Base-by-base conservation (phyloP, 1,140 invertebrate species). In the Drosophila novamexicana region DNA sequence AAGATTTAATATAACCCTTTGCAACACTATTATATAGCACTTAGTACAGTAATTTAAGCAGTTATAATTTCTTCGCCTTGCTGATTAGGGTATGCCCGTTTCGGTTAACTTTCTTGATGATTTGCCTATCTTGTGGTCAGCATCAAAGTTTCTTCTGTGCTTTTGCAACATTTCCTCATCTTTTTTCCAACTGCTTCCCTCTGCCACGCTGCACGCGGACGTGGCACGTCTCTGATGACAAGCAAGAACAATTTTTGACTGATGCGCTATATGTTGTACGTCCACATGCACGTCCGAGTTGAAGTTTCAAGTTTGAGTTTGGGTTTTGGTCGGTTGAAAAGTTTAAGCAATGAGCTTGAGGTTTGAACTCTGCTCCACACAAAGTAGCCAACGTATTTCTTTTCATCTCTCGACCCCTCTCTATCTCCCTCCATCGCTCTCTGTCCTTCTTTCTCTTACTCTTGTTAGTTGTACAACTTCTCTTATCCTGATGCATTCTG, bases 161-260 rank as follows among this genome's bases (percentile, higher is more conserved):
- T 69, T 45, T 74, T 49, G 65, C 65, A 74, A 61, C 72, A 70
- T 75, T 75, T 70, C 42, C 72, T 75, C 72, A 52, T 64, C 50
- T 58, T 63, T 68, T 29, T 53, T 39, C 62, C 50, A 54, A 47
- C 54, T 53, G 45, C 37, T 67, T 29, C 40, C 59, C 59, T 32
- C 9, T 34, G 6, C 37, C 12, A n/a, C 45, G 58, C 32, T n/a
- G 62, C 16, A 53, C 58, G 76, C 66, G 76, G 76, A 88, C 83
- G 76, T 83, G 83, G 69, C 83, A 79, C 76, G 83, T 88, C 79
- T 74, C 76, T 54, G 83, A 86, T 88, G 83, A 88, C 83, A 86
- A 81, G 83, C 77, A 83, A 83, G 81, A 88, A 88, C 76, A 80
- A 81, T 86, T 86, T 77, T 88, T 86, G 83, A 86, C 83, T 86